Evolutionary conservation across 2,113 vertebrate genomes (phyloP), one percentile per base, ranked within the genome.

Genomic region (Prionailurus bengalensis): DNA sequence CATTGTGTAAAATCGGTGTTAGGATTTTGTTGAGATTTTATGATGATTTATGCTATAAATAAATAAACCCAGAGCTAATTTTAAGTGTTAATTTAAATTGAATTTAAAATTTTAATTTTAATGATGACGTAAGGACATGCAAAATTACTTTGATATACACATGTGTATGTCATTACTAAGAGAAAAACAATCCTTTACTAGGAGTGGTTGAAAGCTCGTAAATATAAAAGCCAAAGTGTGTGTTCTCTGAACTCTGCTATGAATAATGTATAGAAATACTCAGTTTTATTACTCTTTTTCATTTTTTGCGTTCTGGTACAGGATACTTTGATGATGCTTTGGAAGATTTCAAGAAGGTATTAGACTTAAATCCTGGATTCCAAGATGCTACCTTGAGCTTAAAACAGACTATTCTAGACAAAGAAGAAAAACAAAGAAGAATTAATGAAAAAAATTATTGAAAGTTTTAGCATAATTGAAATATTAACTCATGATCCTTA

Each of bases 321-420:
- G 99, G 99, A 71, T 99, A 99, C 98, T 99, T 99, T 94, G 99
- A 99, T 23, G 98, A 99, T 7, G 99, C 99, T 48, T 98, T 99
- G 91, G 98, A 98, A 70, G 99, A 99, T 98, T 99, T 99, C 98
- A 99, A 98, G 97, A 99, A 99, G 96, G 99, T 98, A 2, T 98
- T 99, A 97, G 98, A 99, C 42, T 98, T 99, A 97, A 99, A 99
- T 95, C 99, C 99, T 39, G 97, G 98, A 80, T 99, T 99, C 98
- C 99, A 99, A 99, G 99, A 99, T 98, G 99, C 99, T 97, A 98
- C 98, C 95, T 65, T 99, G 97, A 99, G 99, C 97, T 99, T 99
- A 94, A 99, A 98, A 15, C 99, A 99, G 98, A 99, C 99, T 70
- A 91, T 99, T 91, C 94, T 99, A 97, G 99, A 99, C 97, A 98